Evolutionary conservation across 2,888 invertebrate species (phyloP), one percentile per base, ranked within the genome.

Genomic region (Acrobasis consociella): DNA sequence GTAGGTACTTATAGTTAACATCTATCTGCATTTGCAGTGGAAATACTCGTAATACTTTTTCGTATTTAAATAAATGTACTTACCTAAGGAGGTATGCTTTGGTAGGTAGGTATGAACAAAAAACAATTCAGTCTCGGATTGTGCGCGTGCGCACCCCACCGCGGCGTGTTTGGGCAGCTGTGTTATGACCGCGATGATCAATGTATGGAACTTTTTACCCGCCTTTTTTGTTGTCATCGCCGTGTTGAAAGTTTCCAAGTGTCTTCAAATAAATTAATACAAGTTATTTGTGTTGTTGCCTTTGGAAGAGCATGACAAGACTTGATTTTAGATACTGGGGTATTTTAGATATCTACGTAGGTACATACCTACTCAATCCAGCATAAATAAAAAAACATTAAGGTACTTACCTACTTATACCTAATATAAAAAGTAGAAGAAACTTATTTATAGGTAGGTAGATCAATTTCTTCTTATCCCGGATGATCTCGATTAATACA

Each of bases 141-240:
- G 49, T 39, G 65, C 68, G 67, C 72, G 68, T 63, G 69, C 73
- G 67, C 69, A 65, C 71, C 69, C 65, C 62, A 46, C 65, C 63
- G 64, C 65, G 67, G 52, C 63, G 10, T 82, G 79, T 82, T 82
- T 72, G 70, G 77, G 65, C 82, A 82, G 82, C 81, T 81, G 82
- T 58, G 49, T 64, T 46, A 69, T 62, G 67, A 52, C 55, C 69
- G 66, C 69, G 72, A 72, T 72, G 73, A 77, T 60, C 68, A 72
- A 70, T 69, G 64, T 71, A 64, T 65, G 67, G 55, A 59, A 63
- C 65, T 70, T 73, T 67, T 69, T 68, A 51, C 51, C 49, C 58
- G 58, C 65, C 68, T 71, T 73, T 69, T 71, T 73, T 67, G 59
- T 53, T 61, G 60, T 65, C 50, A 67, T 60, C 65, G 51, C 63